A percentile compares a stretch with the other conserved stretches of the same genome.
phyloP scores from a whole-genome alignment of 2,888 invertebrate species.

The Diarsia brunnea region DNA sequence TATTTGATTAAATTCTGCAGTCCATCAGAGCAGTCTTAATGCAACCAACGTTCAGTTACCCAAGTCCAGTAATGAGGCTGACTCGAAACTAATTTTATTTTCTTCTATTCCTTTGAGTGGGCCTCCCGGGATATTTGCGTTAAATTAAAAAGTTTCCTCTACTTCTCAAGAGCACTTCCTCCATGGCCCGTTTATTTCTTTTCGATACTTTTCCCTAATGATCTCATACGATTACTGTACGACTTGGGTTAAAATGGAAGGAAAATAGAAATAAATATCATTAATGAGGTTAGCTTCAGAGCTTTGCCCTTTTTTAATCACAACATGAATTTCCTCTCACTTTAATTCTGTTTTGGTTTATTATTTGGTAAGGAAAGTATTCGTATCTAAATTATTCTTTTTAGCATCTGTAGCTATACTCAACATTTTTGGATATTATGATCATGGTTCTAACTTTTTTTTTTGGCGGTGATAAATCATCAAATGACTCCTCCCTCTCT shows the following conservation, averaged over 20 bases:
- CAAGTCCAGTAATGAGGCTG: constrained; percentile 81
- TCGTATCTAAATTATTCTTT: not conserved
- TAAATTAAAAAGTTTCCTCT: constrained; percentile 86
- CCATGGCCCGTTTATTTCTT: constrained; percentile 75
- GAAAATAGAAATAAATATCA: constrained; percentile 58
- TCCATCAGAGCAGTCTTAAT: constrained; percentile 29
- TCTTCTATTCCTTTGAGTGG: constrained; percentile 79
- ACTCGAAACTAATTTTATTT: constrained; percentile 84
- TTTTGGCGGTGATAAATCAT: no score
- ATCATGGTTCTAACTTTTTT: no score
- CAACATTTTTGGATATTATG: not conserved
- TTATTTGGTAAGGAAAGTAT: not conserved
- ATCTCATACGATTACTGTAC: constrained; percentile 79
- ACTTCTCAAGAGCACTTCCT: constrained; percentile 75
- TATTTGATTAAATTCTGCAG: constrained; percentile 15
- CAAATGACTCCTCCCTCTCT: no score
- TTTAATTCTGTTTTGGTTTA: constrained; percentile 28
- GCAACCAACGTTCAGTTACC: constrained; percentile 34
- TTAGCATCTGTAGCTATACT: not conserved
- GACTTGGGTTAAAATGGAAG: constrained; percentile 60
- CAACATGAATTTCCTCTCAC: constrained; percentile 43
- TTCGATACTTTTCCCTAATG: constrained; percentile 81
- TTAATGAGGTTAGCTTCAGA: constrained; percentile 48
- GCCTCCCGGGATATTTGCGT: constrained; percentile 83
- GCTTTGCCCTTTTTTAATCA: constrained; percentile 32